Evolutionary conservation across 2,113 vertebrate species (phyloP), one percentile per base, ranked within the genome.

Genomic region (Scortum barcoo): DNA sequence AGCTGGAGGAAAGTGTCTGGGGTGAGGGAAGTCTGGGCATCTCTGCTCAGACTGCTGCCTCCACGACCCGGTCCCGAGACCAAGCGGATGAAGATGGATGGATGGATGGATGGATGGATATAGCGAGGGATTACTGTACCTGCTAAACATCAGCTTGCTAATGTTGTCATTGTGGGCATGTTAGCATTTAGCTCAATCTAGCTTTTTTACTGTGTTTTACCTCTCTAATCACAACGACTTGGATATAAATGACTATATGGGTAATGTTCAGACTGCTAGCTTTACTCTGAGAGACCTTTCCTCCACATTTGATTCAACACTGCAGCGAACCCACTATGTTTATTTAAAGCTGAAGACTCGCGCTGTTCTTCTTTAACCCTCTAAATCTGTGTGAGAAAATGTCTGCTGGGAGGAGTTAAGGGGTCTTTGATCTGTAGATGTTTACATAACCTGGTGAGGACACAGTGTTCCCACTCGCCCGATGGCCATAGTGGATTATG

Each of bases 391-490:
- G 63, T 72, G 53, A 75, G 54, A 70, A 89, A 33, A 61, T 11
- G 20, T n/a, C 56, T 58, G 61, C 58, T 3, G 62, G 56, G 75
- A 56, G 76, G 72, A 72, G 58, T 20, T 28, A 53, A 53, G 12
- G 17, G 30, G 48, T 71, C 53, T 81, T 46, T 87, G 70, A 70
- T 86, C 67, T 72, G 30, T 71, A 42, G 24, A 63, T 75, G 70
- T 71, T 86, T 90, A 83, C 77, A 62, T 79, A 82, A 76, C 66
- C 51, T 69, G 3, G 46, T 24, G 12, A 85, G 78, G 72, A 88
- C 81, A 76, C 20, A 54, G 8, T 76, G 85, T 89, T 84, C 86
- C n/a, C n/a, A n/a, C n/a, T 44, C 65, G 77, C 53, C 56, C 44
- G 78, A 86, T 77, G 69, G 66, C 69, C n/a, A 28, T n/a, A 42